A percentile compares a stretch with the other conserved stretches of the same genome.
Conservation (phyloP, 1,140 invertebrate species). For the Panonychus citri region DNA sequence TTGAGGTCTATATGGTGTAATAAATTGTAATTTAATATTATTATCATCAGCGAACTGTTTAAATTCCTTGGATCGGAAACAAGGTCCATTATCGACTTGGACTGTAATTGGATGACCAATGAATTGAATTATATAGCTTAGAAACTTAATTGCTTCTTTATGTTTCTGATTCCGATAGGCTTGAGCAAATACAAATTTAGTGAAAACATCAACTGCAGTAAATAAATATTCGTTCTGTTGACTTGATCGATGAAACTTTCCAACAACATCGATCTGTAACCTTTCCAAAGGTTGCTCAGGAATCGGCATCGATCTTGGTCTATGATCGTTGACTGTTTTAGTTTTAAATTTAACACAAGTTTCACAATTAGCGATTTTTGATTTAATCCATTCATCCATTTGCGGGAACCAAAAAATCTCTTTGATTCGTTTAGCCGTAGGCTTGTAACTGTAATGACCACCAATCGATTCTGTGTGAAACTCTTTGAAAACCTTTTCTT, state of each 20-base stretch:
- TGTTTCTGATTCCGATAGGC: background rate
- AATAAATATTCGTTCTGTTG: background rate
- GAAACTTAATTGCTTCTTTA: background rate
- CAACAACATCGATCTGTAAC: background rate
- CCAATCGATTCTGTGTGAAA: background rate
- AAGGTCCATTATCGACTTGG: background rate
- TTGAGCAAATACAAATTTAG: background rate
- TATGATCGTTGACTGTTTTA: background rate
- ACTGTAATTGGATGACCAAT: background rate
- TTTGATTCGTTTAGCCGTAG: background rate
- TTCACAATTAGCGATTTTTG: background rate
- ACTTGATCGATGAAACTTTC: background rate
- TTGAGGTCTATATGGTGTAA: background rate
- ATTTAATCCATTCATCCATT: background rate
- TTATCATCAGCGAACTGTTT: background rate
- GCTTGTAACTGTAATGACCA: background rate
- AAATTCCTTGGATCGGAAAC: background rate
- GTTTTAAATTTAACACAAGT: background rate
- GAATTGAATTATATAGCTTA: background rate
- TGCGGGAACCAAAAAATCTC: background rate
- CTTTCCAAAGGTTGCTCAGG: background rate
- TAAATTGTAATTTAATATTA: background rate
- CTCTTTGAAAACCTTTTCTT: background rate
- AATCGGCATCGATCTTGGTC: background rate
- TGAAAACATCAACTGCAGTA: background rate